Evolutionary conservation across 1,140 invertebrate genomes (phyloP).

Genomic region (Brachionus manjavacas): DNA sequence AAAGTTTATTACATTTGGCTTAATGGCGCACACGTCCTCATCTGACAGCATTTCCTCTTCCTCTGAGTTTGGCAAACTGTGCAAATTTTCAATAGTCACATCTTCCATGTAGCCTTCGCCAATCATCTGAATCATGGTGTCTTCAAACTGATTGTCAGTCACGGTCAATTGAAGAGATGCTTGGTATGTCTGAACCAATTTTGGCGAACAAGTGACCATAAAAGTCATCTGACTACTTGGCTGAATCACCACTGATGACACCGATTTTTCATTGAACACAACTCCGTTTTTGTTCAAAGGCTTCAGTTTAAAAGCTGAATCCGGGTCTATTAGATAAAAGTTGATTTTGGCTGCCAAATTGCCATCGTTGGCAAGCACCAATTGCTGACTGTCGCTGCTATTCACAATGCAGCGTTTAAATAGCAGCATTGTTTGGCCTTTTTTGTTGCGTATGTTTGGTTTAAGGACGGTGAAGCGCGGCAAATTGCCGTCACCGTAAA

Average conservation of each 20-base stretch:
- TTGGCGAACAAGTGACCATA: constrained; percentile 50
- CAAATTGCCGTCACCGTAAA: constrained; percentile 56
- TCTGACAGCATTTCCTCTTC: not conserved
- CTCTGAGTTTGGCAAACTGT: not conserved
- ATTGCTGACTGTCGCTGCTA: constrained; percentile 48
- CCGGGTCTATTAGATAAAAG: constrained; percentile 14
- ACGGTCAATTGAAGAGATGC: constrained; percentile 52
- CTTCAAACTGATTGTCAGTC: constrained; percentile 58
- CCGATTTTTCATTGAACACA: constrained; percentile 49
- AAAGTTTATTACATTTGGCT: constrained; percentile 54
- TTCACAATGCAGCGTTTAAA: constrained; percentile 54
- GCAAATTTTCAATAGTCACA: constrained; percentile 49
- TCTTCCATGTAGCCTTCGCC: constrained; percentile 58
- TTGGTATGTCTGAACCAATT: constrained; percentile 49
- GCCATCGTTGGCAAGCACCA: constrained; percentile 55
- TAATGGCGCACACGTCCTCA: constrained; percentile 50
- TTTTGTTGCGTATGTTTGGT: constrained; percentile 54
- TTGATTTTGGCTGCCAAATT: constrained; percentile 55
- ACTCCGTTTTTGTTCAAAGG: not conserved
- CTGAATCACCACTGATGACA: constrained; percentile 52
- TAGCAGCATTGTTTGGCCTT: constrained; percentile 53
- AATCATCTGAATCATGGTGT: constrained; percentile 52
- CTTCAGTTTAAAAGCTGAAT: not conserved
- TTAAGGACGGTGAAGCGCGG: constrained; percentile 53
- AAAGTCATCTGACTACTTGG: constrained; percentile 51